A percentile compares a stretch with the other conserved stretches of the same genome.
Evolutionary conservation across 2,113 vertebrate genomes (phyloP).

Genomic region (Microcebus griseorufus): DNA sequence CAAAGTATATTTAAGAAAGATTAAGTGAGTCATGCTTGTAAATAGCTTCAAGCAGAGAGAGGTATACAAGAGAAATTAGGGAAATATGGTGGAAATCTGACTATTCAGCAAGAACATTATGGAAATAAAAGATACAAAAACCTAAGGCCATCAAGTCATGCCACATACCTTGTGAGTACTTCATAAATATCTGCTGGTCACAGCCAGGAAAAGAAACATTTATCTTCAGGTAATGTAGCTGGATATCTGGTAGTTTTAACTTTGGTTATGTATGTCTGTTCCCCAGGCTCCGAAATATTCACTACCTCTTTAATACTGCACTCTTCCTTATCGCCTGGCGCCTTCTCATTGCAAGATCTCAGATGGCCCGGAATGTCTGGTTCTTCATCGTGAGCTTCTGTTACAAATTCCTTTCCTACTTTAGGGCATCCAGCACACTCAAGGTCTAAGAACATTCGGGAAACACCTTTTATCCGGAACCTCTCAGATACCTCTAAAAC

Average conservation of each 20-base stretch:
- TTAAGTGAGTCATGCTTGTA: neutral
- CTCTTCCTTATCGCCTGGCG: conserved; percentile 95
- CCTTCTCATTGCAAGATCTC: conserved; percentile 95
- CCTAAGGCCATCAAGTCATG: neutral
- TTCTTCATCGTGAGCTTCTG: conserved; percentile 97
- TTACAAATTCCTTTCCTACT: conserved; percentile 97
- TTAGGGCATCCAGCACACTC: conserved; percentile 94
- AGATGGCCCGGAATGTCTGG: conserved; percentile 97
- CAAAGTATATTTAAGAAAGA: neutral
- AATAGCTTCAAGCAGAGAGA: neutral
- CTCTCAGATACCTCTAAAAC: conserved; percentile 49
- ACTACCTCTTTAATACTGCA: conserved; percentile 93
- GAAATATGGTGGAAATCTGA: neutral
- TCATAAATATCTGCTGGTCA: neutral
- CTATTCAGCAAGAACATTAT: neutral
- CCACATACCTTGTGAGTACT: neutral
- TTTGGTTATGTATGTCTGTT: conserved; percentile 49
- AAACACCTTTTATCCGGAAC: conserved; percentile 62
- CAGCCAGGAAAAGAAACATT: neutral
- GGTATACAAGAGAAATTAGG: neutral
- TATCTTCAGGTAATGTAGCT: neutral
- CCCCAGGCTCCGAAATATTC: conserved; percentile 93
- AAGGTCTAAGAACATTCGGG: conserved; percentile 85
- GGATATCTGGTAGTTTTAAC: neutral
- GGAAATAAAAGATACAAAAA: neutral